Conservation (phyloP, 2,113 vertebrate genomes). For the Arothron firmamentum region DNA sequence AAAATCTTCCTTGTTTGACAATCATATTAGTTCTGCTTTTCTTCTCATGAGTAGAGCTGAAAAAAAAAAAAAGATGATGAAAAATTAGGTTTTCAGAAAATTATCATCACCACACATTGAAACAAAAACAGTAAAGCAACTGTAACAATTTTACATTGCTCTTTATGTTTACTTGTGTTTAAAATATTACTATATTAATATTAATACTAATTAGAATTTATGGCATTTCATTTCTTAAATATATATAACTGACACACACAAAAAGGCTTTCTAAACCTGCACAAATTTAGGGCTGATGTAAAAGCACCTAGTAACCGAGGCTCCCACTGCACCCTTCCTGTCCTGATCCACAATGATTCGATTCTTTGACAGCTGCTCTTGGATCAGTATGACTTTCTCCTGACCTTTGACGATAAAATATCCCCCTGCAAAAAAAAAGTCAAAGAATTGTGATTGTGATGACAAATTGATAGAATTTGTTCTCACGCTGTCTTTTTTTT, state of each 20-base stretch:
- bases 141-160: no score
- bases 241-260: not conserved
- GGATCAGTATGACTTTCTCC: slow-evolving; percentile 98
- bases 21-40: slow-evolving; percentile 97
- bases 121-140: not conserved
- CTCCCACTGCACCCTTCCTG: slow-evolving; percentile 91
- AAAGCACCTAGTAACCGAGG: slow-evolving; percentile 92
- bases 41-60: slow-evolving; percentile 97
- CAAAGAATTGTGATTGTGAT: not conserved
- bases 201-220: no score
- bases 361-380: slow-evolving; percentile 98
- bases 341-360: slow-evolving; percentile 98
- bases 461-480: not conserved
- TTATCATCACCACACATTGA: not conserved
- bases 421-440: slow-evolving; percentile 75
- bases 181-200: no score
- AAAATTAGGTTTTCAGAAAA: not conserved
- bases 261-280: not conserved
- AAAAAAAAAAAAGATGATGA: slow-evolving; percentile 1
- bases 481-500: not conserved
- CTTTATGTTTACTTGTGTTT: no score
- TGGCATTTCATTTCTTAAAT: no score
- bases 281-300: not conserved
- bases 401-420: slow-evolving; percentile 99
- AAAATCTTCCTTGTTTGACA: slow-evolving; percentile 94